Evolutionary conservation across 2,113 vertebrate species (phyloP).

Genomic region (Isichthys henryi): DNA sequence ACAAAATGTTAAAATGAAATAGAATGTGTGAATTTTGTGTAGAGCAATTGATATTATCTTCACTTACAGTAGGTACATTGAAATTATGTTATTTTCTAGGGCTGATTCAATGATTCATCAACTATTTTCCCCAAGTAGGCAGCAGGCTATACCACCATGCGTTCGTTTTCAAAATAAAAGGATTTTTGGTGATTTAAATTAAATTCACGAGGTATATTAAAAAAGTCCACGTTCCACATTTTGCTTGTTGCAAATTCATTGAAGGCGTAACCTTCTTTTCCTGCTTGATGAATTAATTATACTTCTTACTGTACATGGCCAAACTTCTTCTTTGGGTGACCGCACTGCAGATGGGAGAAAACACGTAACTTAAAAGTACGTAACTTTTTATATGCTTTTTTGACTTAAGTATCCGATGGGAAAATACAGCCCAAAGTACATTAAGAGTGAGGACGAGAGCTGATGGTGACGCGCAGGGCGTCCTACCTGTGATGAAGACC

Average conservation of each 20-base stretch:
- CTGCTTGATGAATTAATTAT: too few relatives aligned
- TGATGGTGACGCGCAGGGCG: neutral
- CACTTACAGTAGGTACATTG: neutral
- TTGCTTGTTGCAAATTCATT: neutral
- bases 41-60: neutral
- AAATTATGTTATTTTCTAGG: neutral
- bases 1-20: neutral
- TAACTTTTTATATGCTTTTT: neutral
- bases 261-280: neutral
- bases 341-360: neutral
- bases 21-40: neutral
- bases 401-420: neutral
- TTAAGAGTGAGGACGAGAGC: neutral
- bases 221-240: neutral
- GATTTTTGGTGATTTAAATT: neutral
- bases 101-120: too few relatives aligned
- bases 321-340: neutral
- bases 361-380: neutral
- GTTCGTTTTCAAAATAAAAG: neutral
- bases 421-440: neutral
- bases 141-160: neutral
- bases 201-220: neutral
- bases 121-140: neutral
- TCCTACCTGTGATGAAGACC: slow-evolving; percentile 64
- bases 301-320: neutral